Conservation (phyloP, 2,888 invertebrate species). For the Lycophotia porphyrea region DNA sequence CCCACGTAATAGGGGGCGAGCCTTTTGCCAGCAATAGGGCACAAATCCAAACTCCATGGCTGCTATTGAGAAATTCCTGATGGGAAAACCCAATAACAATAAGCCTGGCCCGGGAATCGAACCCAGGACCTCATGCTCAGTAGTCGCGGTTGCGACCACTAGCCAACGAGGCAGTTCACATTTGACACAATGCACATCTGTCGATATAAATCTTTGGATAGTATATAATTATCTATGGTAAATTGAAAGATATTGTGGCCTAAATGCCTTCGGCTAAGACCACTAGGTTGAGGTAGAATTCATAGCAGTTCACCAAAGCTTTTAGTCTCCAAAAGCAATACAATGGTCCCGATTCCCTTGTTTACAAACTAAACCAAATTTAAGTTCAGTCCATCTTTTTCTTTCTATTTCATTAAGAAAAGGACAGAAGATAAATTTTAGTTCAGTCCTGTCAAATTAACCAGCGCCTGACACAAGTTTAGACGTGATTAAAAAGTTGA, state of each 20-base stretch:
- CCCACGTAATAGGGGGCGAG: neutral
- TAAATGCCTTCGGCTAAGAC: neutral
- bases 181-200: neutral
- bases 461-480: too few species aligned
- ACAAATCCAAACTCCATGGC: neutral
- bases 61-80: neutral
- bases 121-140: neutral
- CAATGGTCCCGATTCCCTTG: too few species aligned
- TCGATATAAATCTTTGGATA: neutral
- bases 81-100: neutral
- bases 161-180: neutral
- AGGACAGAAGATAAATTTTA: too few species aligned
- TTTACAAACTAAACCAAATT: too few species aligned
- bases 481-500: too few species aligned
- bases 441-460: too few species aligned
- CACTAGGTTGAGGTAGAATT: slow-evolving; percentile 45
- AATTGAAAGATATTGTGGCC: neutral
- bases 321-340: slow-evolving; percentile 4
- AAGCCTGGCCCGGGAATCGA: neutral
- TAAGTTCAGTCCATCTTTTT: too few species aligned
- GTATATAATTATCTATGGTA: neutral
- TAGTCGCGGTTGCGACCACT: neutral
- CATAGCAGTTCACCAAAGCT: slow-evolving; percentile 4
- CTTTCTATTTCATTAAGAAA: too few species aligned
- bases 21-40: neutral